Conservation (phyloP, 2,797 vertebrate species). For the Pseudomugil gertrudae region DNA sequence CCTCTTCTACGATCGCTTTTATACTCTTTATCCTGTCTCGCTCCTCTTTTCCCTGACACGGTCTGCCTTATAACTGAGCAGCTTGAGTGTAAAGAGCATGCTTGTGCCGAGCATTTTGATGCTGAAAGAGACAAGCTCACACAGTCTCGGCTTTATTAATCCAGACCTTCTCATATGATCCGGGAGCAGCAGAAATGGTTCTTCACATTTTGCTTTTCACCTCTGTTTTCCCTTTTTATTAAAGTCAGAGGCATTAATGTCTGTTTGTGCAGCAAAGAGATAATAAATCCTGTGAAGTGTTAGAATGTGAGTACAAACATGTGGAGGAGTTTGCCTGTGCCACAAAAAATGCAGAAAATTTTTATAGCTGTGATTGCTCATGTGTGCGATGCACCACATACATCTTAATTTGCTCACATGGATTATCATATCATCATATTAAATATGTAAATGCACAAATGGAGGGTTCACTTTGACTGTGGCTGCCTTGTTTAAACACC, state of each 20-base stretch:
- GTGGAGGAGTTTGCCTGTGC: conserved; percentile 15
- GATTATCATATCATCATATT: conserved; percentile 77
- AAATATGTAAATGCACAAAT: conserved; percentile 76
- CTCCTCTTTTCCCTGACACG: conserved; percentile 52
- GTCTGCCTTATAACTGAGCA: conserved; percentile 65
- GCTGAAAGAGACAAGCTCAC: conserved; percentile 51
- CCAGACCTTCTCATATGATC: conserved; percentile 59
- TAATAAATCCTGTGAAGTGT: conserved; percentile 38
- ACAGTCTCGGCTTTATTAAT: conserved; percentile 72
- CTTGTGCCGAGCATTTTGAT: conserved; percentile 75
- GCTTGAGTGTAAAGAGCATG: conserved; percentile 52
- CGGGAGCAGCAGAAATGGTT: conserved; percentile 30
- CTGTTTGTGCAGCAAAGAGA: conserved; percentile 15
- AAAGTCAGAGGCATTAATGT: conserved; percentile 17
- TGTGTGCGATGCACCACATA: conserved; percentile 67
- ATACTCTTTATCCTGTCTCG: conserved; percentile 34
- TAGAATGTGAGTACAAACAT: conserved; percentile 15
- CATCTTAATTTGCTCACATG: conserved; percentile 73
- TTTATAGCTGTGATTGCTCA: conserved; percentile 50
- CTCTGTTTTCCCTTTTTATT: conserved; percentile 21
- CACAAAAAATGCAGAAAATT: conserved; percentile 49
- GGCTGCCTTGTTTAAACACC: conserved; percentile 73
- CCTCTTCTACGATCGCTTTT: conserved; percentile 47
- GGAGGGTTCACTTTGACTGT: conserved; percentile 70
- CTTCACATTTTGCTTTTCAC: conserved; percentile 21